These are phyloP conservation scores for Geothlypis trichas DNA, from an alignment of 2,113 vertebrate species.

Conservation along the genomic window DNA sequence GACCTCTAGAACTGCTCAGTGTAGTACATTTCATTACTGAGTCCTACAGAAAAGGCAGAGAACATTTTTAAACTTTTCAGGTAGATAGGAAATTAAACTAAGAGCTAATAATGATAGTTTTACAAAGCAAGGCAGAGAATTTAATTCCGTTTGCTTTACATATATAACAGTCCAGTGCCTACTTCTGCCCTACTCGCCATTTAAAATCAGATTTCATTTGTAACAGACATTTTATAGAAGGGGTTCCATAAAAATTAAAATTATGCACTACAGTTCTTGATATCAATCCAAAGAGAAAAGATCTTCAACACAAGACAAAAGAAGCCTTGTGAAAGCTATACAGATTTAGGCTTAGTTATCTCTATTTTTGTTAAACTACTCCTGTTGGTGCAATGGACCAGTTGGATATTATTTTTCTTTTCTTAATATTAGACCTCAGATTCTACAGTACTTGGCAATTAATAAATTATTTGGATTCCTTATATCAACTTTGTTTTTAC, in stretches of 20 bases:
- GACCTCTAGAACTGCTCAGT: background rate
- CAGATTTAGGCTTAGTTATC: background rate
- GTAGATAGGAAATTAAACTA: background rate
- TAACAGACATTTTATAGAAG: background rate
- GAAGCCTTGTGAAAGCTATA: background rate
- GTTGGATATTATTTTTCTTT: background rate
- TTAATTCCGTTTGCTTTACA: background rate
- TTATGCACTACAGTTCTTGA: background rate
- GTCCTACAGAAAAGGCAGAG: background rate
- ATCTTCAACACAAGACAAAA: background rate
- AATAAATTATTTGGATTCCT: background rate
- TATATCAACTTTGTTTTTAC: background rate
- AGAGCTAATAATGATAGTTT: background rate
- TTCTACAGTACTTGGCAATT: background rate
- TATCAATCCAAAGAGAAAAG: background rate
- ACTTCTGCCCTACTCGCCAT: background rate
- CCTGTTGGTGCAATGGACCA: background rate
- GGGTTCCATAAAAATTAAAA: background rate
- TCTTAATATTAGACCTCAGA: background rate
- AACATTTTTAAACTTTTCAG: background rate
- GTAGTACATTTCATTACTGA: background rate
- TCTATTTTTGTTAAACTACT: background rate
- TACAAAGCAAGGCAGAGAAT: background rate
- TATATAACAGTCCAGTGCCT: background rate
- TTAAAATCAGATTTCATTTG: background rate